A percentile compares a stretch with the other conserved stretches of the same genome.
These are phyloP conservation scores for Drosophila micromelanica DNA, from an alignment of 1,140 invertebrate species.

Conservation along the genomic window DNA sequence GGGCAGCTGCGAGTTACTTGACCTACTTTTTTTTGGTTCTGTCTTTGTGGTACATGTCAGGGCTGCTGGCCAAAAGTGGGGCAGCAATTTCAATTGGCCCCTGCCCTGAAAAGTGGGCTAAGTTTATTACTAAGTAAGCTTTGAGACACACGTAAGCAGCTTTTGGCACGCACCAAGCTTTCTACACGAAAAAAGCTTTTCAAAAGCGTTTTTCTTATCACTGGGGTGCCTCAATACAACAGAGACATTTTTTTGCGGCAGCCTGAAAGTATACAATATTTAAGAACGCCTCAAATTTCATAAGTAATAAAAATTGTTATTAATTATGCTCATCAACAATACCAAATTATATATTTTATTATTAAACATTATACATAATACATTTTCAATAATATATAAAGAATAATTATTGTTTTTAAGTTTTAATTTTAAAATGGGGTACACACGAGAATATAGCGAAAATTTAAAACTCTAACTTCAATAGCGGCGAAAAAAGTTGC, in stretches of 20 bases:
- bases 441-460: too few relatives aligned
- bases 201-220: conserved; percentile 11
- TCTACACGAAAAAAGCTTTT: background rate
- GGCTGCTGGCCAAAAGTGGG: conserved; percentile 37
- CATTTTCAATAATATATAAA: too few relatives aligned
- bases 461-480: too few relatives aligned
- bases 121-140: conserved; percentile 22
- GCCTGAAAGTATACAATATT: conserved; percentile 29
- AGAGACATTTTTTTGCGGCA: background rate
- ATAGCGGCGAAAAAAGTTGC: too few relatives aligned
- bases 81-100: conserved; percentile 12
- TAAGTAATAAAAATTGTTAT: too few relatives aligned
- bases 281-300: too few relatives aligned
- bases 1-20: conserved; percentile 52
- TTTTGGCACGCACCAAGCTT: background rate
- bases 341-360: too few relatives aligned
- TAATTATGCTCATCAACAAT: too few relatives aligned
- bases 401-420: too few relatives aligned
- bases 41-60: conserved; percentile 29
- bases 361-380: too few relatives aligned
- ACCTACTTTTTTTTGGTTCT: conserved; percentile 46
- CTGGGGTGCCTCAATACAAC: conserved; percentile 20
- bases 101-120: background rate
- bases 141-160: conserved; percentile 1
- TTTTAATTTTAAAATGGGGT: too few relatives aligned